phyloP scores from a whole-genome alignment of 2,888 invertebrate species.

The Stenodema calcarata region DNA sequence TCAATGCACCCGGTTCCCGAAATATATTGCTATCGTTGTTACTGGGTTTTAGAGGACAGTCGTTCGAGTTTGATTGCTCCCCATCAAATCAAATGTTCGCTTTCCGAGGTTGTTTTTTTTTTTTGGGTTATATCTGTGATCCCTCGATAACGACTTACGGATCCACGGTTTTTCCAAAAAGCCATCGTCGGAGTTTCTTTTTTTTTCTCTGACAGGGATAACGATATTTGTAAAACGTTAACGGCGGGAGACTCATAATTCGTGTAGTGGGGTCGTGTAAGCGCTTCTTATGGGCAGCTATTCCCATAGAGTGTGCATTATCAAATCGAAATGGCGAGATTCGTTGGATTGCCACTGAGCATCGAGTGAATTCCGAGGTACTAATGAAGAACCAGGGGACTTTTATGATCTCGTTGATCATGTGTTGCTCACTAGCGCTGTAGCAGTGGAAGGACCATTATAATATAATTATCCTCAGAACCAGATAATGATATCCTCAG shows the following conservation, averaged over 20 bases:
- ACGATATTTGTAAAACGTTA: constrained; percentile 3
- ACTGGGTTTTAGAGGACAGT: constrained; percentile 42
- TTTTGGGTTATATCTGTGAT: too few relatives aligned
- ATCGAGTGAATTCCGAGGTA: too few relatives aligned
- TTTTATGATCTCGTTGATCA: too few relatives aligned
- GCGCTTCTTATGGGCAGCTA: neutral
- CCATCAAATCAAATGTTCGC: constrained; percentile 44
- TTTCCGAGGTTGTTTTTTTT: constrained; percentile 10
- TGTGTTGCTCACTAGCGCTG: too few relatives aligned
- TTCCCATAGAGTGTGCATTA: too few relatives aligned
- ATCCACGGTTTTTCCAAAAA: neutral
- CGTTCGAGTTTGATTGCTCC: constrained; percentile 42
- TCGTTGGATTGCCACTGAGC: too few relatives aligned
- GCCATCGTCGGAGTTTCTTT: neutral
- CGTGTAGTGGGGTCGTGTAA: neutral
- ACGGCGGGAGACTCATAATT: neutral
- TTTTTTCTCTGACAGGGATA: neutral
- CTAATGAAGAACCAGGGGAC: too few relatives aligned
- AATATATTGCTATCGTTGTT: constrained; percentile 45
- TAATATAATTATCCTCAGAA: too few relatives aligned
- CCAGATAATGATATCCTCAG: too few relatives aligned
- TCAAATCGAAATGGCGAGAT: too few relatives aligned
- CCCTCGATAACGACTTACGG: constrained; percentile 9
- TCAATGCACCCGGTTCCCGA: constrained; percentile 36
- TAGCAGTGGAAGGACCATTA: too few relatives aligned